Evolutionary conservation across 2,888 invertebrate genomes (phyloP).

Genomic region (Apodemia duryi): DNA sequence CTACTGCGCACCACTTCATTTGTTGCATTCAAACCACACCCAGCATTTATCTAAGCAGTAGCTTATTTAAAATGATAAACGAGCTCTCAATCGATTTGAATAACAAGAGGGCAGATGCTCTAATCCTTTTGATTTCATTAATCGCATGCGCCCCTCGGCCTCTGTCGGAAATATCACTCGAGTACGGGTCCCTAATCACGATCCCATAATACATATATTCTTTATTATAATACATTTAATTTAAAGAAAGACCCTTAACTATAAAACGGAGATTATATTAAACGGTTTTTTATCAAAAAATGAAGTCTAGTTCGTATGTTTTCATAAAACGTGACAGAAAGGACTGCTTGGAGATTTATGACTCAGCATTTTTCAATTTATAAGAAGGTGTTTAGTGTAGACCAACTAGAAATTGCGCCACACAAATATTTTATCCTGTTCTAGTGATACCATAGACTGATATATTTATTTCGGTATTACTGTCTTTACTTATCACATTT

Average conservation of each 20-base stretch:
- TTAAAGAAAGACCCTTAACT: constrained; percentile 39
- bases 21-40: constrained; percentile 71
- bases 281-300: constrained; percentile 34
- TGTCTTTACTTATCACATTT: no score
- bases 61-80: constrained; percentile 78
- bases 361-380: constrained; percentile 33
- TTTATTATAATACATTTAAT: constrained; percentile 56
- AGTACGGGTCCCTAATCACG: constrained; percentile 54
- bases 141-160: constrained; percentile 74
- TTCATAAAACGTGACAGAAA: constrained; percentile 50
- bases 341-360: constrained; percentile 46
- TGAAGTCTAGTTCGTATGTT: constrained; percentile 26
- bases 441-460: no score
- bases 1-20: constrained; percentile 64
- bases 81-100: constrained; percentile 78
- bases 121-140: constrained; percentile 80
- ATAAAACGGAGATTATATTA: constrained; percentile 33
- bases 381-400: constrained; percentile 19
- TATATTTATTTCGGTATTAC: no score
- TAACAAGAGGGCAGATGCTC: constrained; percentile 79
- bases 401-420: no score
- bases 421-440: no score
- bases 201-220: constrained; percentile 38
- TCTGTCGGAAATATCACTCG: constrained; percentile 78
- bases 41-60: constrained; percentile 75